Conservation (phyloP, 2,888 invertebrate genomes). For the Petrolisthes cinctipes region DNA sequence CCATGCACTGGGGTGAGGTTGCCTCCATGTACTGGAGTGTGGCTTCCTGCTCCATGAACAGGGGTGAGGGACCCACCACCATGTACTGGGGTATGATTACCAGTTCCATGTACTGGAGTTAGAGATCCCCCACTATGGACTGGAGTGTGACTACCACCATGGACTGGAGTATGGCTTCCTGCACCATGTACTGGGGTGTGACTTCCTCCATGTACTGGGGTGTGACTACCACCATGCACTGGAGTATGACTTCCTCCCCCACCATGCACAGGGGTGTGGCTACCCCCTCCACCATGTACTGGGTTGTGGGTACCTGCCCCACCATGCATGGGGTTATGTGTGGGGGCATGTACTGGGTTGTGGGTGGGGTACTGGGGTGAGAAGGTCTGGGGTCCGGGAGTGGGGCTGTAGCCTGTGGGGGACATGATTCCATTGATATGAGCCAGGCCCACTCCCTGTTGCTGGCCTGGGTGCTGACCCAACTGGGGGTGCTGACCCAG, state of each 20-base stretch:
- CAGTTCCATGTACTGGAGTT: background rate
- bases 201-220: conserved; percentile 1
- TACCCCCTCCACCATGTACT: conserved; percentile 5
- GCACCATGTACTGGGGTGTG: conserved; percentile 1
- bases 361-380: conserved; percentile 64
- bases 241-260: conserved; percentile 19
- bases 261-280: conserved; percentile 15
- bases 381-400: conserved; percentile 63
- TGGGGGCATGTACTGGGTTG: conserved; percentile 41
- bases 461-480: conserved; percentile 53
- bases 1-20: background rate
- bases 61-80: conserved; percentile 7
- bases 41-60: conserved; percentile 4
- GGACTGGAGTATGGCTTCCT: conserved; percentile 19
- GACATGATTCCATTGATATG: conserved; percentile 66
- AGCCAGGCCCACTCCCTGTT: conserved; percentile 56
- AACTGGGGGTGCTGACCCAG: conserved; percentile 54
- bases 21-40: conserved; percentile 5
- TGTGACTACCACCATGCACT: background rate
- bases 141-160: conserved; percentile 1
- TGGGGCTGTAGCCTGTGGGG: conserved; percentile 64
- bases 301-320: conserved; percentile 17
- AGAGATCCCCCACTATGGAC: background rate
- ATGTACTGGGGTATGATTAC: conserved; percentile 15
- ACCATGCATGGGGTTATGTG: conserved; percentile 29